Percentiles rank a stretch among this genome's conserved stretches.
Evolutionary conservation across 2,888 invertebrate species (phyloP).

Genomic region (Rhorus exstirpatorius): DNA sequence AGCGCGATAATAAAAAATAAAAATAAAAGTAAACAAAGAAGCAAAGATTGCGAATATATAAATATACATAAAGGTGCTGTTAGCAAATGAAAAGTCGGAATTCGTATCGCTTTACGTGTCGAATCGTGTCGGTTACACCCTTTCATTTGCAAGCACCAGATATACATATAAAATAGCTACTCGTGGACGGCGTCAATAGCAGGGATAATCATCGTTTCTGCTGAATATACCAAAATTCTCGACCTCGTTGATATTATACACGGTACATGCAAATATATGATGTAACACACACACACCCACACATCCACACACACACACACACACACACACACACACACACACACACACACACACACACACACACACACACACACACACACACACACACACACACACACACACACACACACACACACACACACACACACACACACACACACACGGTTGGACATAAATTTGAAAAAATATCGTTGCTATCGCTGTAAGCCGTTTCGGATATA

Average conservation of each 20-base stretch:
- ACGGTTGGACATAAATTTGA: slow-evolving; percentile 25
- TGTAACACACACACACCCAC: no score
- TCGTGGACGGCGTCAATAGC: slow-evolving; percentile 19
- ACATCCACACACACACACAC: no score
- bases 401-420: no score
- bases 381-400: no score
- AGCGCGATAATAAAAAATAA: slow-evolving; percentile 43
- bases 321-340: no score
- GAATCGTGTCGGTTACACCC: neutral
- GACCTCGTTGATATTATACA: slow-evolving; percentile 2
- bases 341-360: no score
- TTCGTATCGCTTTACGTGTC: neutral
- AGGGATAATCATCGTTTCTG: slow-evolving; percentile 53
- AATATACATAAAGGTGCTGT: neutral
- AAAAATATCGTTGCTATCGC: slow-evolving; percentile 42
- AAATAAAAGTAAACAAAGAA: neutral
- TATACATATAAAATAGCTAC: slow-evolving; percentile 1
- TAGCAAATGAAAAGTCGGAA: neutral
- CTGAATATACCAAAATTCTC: slow-evolving; percentile 35
- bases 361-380: no score
- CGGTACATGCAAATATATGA: no score
- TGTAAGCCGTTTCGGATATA: slow-evolving; percentile 54
- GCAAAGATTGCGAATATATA: slow-evolving; percentile 8
- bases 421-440: neutral
- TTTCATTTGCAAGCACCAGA: neutral